A percentile compares a stretch with the other conserved stretches of the same genome.
These are phyloP conservation scores for Eristalis pertinax DNA, from an alignment of 2,888 invertebrate species.

Conservation along the genomic window DNA sequence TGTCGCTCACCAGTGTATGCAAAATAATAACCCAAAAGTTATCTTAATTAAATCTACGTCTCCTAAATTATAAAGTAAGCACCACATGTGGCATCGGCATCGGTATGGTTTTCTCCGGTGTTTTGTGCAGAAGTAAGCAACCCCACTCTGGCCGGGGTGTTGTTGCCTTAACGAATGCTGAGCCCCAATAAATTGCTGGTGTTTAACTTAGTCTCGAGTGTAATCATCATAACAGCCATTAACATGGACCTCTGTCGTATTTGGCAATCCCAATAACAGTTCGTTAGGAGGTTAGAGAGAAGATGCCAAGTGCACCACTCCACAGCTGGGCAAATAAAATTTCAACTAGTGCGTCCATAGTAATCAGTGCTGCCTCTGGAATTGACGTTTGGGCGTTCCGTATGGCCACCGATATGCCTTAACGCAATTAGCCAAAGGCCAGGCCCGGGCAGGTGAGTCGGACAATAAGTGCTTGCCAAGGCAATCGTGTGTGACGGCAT, in stretches of 20 bases:
- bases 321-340: constrained; percentile 14
- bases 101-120: constrained; percentile 16
- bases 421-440: constrained; percentile 60
- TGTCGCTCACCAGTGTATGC: constrained; percentile 28
- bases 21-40: constrained; percentile 68
- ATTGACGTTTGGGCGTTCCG: constrained; percentile 52
- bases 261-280: constrained; percentile 60
- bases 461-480: neutral
- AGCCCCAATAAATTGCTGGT: constrained; percentile 62
- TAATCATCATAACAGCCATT: constrained; percentile 69
- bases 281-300: constrained; percentile 49
- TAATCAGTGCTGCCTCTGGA: constrained; percentile 16
- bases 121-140: constrained; percentile 22
- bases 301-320: constrained; percentile 4
- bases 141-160: constrained; percentile 8
- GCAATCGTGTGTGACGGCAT: neutral
- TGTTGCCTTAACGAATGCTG: constrained; percentile 14
- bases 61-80: constrained; percentile 63
- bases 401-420: constrained; percentile 41
- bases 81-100: constrained; percentile 16
- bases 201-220: constrained; percentile 66
- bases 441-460: constrained; percentile 27
- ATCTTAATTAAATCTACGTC: constrained; percentile 68
- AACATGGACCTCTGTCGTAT: constrained; percentile 56
- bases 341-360: constrained; percentile 7